Percentiles rank a stretch among this genome's conserved stretches.
Evolutionary conservation across 1,140 invertebrate genomes (phyloP).

Genomic region (Apis mellifera): Amel_HAv3.1 CM009931.2:15157001-15157500

Average conservation of each 20-base stretch:
- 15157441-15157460: no score
- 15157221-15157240: slow-evolving; percentile 30
- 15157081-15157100: slow-evolving; percentile 31
- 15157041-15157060: slow-evolving; percentile 49
- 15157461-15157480: not conserved
- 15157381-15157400: not conserved
- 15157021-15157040: slow-evolving; percentile 48
- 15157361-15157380: not conserved
- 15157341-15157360: not conserved
- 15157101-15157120: slow-evolving; percentile 50
- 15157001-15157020: slow-evolving; percentile 40
- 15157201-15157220: not conserved
- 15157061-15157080: slow-evolving; percentile 38
- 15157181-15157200: slow-evolving; percentile 9
- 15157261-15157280: slow-evolving; percentile 31
- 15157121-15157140: slow-evolving; percentile 31
- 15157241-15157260: slow-evolving; percentile 40
- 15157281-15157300: slow-evolving; percentile 28
- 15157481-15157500: not conserved
- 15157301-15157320: slow-evolving; percentile 9
- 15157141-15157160: slow-evolving; percentile 3
- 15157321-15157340: not conserved
- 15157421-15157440: no score
- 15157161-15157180: slow-evolving; percentile 32
- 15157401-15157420: no score